Conservation (phyloP, 2,113 vertebrate genomes). For the Saimiri boliviensis region DNA sequence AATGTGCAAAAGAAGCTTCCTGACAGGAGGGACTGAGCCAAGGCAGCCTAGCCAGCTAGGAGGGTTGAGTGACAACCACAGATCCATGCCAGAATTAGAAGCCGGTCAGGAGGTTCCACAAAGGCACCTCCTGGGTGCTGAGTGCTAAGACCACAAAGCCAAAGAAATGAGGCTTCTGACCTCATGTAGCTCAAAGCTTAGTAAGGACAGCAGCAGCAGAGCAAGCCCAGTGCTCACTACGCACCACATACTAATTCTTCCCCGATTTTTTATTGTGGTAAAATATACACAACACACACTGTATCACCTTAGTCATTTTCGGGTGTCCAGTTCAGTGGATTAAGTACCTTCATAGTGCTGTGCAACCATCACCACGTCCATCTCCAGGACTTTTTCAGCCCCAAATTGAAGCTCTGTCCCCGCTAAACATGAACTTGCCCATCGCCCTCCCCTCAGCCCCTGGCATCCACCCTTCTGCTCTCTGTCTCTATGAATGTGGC, state of each 20-base stretch:
- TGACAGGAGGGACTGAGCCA: background rate
- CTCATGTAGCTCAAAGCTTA: background rate
- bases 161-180: background rate
- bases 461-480: background rate
- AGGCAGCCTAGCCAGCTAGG: background rate
- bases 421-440: background rate
- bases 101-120: background rate
- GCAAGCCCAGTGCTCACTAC: background rate
- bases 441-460: background rate
- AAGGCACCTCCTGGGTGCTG: background rate
- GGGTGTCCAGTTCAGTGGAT: background rate
- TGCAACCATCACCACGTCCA: background rate
- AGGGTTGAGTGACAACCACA: too few species aligned
- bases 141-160: background rate
- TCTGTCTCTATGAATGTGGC: background rate
- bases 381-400: background rate
- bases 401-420: background rate
- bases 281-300: background rate
- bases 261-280: background rate
- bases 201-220: background rate
- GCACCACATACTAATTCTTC: background rate
- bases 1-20: background rate
- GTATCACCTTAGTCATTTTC: background rate
- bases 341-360: background rate
- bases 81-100: background rate